Base-by-base conservation (phyloP, 2,797 vertebrate genomes). In the Hybognathus amarus region DNA sequence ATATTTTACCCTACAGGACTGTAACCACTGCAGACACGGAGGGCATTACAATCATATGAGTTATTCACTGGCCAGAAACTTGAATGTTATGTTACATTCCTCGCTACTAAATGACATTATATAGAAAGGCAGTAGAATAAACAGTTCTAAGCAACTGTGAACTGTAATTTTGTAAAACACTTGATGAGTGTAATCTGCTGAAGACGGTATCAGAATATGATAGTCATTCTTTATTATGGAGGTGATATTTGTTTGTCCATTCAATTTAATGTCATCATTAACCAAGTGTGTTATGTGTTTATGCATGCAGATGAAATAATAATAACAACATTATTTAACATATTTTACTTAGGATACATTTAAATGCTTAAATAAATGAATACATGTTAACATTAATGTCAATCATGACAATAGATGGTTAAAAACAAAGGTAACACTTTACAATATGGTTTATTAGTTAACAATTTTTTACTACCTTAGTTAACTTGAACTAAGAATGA, bases 1-100 rank as follows among this genome's bases (percentile, higher is more conserved):
- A 42, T 68, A 24, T 76, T 42, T 76, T 76, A 76, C 54, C 54
- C 15, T 59, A 75, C 20, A n/a, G 30, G 71, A 7, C 12, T 38
- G 50, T 13, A 56, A 54, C 22, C 22, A 1, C 71, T n/a, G 38
- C 2, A 74, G 30, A 74, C 47, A 54, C 8, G n/a, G 30, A 17
- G 17, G 27, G 18, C 45, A 33, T 33, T 36, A 7, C 20, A 15
- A 75, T 52, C 27, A 52, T 0, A 50, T 15, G 27, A 63, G 61
- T 30, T 30, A 30, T 38, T 38, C 20, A 24, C 30, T 75, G n/a
- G 2, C n/a, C 54, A 61, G 4, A 27, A 77, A 27, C n/a, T 20
- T 61, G 7, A 61, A 76, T 42, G 59, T 76, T 20, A 40, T 59
- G 36, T 76, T 17, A 42, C 36, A 42, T 12, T 7, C 8, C 54